Conservation (phyloP, 2,888 invertebrate species). For the Ferdinandea cuprea region DNA sequence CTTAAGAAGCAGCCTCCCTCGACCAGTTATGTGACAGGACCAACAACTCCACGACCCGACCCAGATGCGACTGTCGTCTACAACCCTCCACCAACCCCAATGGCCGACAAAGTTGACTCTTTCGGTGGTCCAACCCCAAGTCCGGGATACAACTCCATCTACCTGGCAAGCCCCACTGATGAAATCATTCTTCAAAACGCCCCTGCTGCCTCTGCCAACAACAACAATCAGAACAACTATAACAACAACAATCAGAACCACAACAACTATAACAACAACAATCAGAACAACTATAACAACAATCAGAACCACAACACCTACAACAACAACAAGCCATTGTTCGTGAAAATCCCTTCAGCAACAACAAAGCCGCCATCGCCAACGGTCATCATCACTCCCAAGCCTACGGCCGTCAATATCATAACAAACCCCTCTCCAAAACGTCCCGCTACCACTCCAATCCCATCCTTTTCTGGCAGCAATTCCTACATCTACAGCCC, state of each 20-base stretch:
- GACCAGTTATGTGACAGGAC: constrained; percentile 84
- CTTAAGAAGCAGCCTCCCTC: constrained; percentile 81
- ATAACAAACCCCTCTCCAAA: constrained; percentile 77
- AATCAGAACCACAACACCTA: constrained; percentile 50
- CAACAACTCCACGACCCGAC: constrained; percentile 84
- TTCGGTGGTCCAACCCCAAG: constrained; percentile 79
- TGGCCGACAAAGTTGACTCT: constrained; percentile 80
- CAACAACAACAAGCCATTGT: constrained; percentile 79
- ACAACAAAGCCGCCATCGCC: constrained; percentile 86
- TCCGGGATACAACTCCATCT: constrained; percentile 76
- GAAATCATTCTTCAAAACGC: constrained; percentile 74
- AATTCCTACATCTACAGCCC: constrained; percentile 83
- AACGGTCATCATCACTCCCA: constrained; percentile 88
- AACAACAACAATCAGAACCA: too few relatives aligned
- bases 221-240: constrained; percentile 75
- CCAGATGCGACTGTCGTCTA: constrained; percentile 78
- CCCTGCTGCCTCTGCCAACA: constrained; percentile 62
- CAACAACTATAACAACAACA: constrained; percentile 76
- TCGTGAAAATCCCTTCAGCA: constrained; percentile 79
- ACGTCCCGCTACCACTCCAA: constrained; percentile 78
- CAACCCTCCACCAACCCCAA: constrained; percentile 78
- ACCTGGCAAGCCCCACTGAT: constrained; percentile 81
- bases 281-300: constrained; percentile 75
- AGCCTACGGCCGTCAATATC: constrained; percentile 84
- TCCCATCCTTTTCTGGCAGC: constrained; percentile 76